Evolutionary conservation across 2,888 invertebrate genomes (phyloP), one percentile per base, ranked within the genome.

Genomic region (Latrodectus hesperus): DNA sequence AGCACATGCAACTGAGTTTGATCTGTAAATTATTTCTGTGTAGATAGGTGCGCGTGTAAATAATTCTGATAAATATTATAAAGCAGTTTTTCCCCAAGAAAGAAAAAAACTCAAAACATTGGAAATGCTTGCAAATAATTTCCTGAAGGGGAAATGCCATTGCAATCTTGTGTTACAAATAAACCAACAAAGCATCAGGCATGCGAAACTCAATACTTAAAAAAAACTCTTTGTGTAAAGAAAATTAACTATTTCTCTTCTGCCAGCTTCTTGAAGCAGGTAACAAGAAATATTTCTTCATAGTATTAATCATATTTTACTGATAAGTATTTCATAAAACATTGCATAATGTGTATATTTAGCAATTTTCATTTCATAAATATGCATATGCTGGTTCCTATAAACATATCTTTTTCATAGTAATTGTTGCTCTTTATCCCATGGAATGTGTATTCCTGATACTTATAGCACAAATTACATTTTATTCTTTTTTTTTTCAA

Each of bases 1-100:
- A 6, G 64, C 22, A 71, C 60, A 6, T 65, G 60, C 65, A 22
- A 38, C 74, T 26, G 38, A 22, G 53, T 73, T n/a, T 16, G 49
- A 38, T 64, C 64, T 75, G 75, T 64, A 75, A 26, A 49, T n/a
- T 52, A 60, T 68, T 68, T 22, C 26, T 22, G 12, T 68, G 67
- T 68, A 68, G 17, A 68, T 68, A 68, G 22, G 12, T 1, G 17
- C 17, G 16, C 55, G 12, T 60, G 67, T 68, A 68, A 22, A 68
- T 68, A 68, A 9, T 22, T 68, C 60, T 49, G 14, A 38, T 38
- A 22, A 49, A 76, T 65, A 76, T 64, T 53, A 73, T 53, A 26
- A 60, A 49, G 51, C 73, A 52, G 60, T 60, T 60, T n/a, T n/a
- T 11, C 60, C 22, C 60, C 22, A 22, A 22, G 22, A 38, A 38